phyloP scores from a whole-genome alignment of 1,140 invertebrate species.

The Tribolium castaneum region DNA sequence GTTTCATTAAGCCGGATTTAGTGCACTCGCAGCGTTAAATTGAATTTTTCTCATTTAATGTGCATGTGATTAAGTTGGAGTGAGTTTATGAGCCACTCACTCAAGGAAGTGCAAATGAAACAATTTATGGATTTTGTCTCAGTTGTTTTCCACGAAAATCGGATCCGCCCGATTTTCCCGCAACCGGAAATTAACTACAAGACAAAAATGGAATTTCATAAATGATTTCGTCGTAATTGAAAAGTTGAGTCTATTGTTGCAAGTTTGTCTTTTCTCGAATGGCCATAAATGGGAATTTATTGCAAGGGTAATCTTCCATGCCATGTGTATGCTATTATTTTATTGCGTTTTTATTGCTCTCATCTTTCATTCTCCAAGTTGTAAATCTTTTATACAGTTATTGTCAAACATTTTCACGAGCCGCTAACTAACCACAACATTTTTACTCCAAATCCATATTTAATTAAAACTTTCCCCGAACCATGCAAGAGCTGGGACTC shows the following conservation, averaged over 20 bases:
- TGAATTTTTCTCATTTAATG: neutral
- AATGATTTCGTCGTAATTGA: too few relatives aligned
- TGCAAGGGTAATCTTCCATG: neutral
- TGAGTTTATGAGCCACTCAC: too few relatives aligned
- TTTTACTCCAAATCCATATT: slow-evolving; percentile 4
- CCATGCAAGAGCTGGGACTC: too few relatives aligned
- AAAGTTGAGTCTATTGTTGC: neutral
- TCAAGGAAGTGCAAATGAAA: too few relatives aligned
- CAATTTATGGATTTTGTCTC: too few relatives aligned
- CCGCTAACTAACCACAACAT: too few relatives aligned
- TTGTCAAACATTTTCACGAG: neutral
- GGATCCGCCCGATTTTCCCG: too few relatives aligned
- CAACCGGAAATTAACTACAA: too few relatives aligned
- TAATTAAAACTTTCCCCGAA: slow-evolving; percentile 12
- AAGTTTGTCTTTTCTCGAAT: neutral
- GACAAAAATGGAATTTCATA: too few relatives aligned
- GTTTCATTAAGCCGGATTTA: neutral
- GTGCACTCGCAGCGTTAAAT: neutral
- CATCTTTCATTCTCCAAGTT: neutral
- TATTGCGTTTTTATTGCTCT: neutral
- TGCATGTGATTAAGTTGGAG: too few relatives aligned
- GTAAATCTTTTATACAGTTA: neutral
- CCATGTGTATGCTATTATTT: neutral
- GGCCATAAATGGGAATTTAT: neutral
- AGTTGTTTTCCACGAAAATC: too few relatives aligned